Conservation (phyloP, 2,797 vertebrate genomes). For the Eulemur rubriventer region DNA sequence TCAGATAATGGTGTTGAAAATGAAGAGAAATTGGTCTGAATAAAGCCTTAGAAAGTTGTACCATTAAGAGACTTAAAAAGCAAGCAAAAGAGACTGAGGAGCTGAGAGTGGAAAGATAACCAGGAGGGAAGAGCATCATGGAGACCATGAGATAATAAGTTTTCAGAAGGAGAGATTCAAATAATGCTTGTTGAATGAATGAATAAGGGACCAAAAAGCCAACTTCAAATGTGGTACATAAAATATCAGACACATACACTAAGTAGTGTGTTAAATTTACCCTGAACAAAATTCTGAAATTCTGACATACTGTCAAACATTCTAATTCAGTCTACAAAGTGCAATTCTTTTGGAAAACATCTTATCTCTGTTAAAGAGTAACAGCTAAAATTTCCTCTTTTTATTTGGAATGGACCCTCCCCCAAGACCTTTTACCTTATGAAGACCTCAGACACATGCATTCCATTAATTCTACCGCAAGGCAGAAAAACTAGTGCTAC, state of each 20-base stretch:
- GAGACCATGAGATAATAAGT: neutral
- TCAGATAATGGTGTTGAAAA: neutral
- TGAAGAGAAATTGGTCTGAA: neutral
- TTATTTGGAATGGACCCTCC: conserved; percentile 9
- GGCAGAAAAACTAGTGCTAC: neutral
- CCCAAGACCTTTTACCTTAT: neutral
- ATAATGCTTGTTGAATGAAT: neutral
- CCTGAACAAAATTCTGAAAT: neutral
- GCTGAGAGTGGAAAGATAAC: neutral
- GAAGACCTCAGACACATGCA: neutral
- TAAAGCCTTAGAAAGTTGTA: neutral
- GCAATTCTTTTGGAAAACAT: neutral
- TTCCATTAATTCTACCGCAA: neutral
- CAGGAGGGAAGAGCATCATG: neutral
- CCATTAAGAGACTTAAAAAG: neutral
- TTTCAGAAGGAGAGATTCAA: neutral
- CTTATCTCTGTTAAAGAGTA: neutral
- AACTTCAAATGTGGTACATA: neutral
- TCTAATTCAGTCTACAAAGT: neutral
- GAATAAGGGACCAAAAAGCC: neutral
- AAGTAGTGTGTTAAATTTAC: neutral
- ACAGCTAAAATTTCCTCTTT: neutral
- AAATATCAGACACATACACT: neutral
- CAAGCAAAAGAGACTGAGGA: neutral
- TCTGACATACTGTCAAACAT: neutral